Evolutionary conservation across 1,140 invertebrate genomes (phyloP).

Genomic region (Meloidogyne exigua): DNA sequence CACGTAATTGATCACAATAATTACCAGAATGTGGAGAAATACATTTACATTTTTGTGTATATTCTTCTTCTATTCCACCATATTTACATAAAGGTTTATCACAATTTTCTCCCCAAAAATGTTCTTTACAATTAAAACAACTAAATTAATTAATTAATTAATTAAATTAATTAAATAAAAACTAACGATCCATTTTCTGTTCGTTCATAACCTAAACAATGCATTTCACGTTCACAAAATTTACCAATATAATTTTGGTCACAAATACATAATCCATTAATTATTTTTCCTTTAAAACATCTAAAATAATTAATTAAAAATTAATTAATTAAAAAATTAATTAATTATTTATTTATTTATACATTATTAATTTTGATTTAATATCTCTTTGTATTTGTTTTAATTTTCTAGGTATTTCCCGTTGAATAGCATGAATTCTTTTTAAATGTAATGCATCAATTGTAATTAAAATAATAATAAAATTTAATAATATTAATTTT

Average conservation of each 20-base stretch:
- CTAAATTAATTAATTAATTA: conserved; percentile 28
- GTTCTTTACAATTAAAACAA: conserved; percentile 30
- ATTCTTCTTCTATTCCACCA: conserved; percentile 3
- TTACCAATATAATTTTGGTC: conserved; percentile 36
- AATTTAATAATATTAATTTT: not conserved
- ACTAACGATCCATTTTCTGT: conserved; percentile 20
- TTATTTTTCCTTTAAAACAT: conserved; percentile 22
- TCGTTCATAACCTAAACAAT: conserved; percentile 31
- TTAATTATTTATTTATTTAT: no score
- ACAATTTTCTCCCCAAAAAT: conserved; percentile 26
- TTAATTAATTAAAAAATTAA: no score
- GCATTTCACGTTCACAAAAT: conserved; percentile 40
- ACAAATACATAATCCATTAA: conserved; percentile 25
- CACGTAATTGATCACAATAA: conserved; percentile 27
- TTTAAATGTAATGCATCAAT: not conserved
- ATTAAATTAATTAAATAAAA: conserved; percentile 7
- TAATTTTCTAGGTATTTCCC: not conserved
- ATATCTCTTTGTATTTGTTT: not conserved
- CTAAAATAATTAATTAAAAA: no score
- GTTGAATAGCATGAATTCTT: not conserved
- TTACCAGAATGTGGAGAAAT: conserved; percentile 28
- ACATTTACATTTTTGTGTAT: conserved; percentile 20
- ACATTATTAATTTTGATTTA: not conserved
- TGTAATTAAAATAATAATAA: not conserved
- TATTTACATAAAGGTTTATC: conserved; percentile 29